phyloP scores from a whole-genome alignment of 2,888 invertebrate species.

The Agonopterix alstromeriana region DNA sequence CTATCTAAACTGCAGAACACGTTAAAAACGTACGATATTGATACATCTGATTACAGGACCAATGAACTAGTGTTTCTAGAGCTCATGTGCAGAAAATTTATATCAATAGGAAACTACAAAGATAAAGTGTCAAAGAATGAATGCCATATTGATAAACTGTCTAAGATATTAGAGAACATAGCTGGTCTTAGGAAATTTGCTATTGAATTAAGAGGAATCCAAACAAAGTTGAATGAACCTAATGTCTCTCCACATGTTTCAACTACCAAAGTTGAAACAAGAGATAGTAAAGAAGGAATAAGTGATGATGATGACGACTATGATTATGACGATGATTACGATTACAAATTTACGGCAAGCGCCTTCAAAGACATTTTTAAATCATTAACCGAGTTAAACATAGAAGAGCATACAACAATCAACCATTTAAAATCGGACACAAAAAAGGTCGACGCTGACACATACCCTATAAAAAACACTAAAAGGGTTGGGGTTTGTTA shows the following conservation, averaged over 20 bases:
- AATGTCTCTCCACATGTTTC: background rate
- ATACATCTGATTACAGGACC: constrained; percentile 41
- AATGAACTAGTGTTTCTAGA: constrained; percentile 57
- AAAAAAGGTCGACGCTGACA: constrained; percentile 22
- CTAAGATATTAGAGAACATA: constrained; percentile 44
- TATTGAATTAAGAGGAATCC: constrained; percentile 33
- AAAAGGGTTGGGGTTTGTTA: constrained; percentile 53
- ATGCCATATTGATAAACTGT: constrained; percentile 34
- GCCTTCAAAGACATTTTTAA: no score
- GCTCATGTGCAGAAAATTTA: constrained; percentile 54
- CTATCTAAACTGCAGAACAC: constrained; percentile 45
- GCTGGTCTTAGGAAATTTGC: constrained; percentile 35
- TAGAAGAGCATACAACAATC: no score
- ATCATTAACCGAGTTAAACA: no score
- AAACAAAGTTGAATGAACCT: constrained; percentile 26
- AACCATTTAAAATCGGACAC: constrained; percentile 40
- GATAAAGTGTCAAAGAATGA: constrained; percentile 11
- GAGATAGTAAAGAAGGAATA: no score
- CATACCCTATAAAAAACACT: constrained; percentile 49
- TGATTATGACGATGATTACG: no score
- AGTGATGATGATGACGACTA: no score
- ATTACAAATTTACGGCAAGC: no score
- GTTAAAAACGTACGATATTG: constrained; percentile 40
- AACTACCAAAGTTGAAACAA: constrained; percentile 1
- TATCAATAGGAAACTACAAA: constrained; percentile 16